phyloP scores from a whole-genome alignment of 1,140 invertebrate genomes.

The Drosophila funebris region DNA sequence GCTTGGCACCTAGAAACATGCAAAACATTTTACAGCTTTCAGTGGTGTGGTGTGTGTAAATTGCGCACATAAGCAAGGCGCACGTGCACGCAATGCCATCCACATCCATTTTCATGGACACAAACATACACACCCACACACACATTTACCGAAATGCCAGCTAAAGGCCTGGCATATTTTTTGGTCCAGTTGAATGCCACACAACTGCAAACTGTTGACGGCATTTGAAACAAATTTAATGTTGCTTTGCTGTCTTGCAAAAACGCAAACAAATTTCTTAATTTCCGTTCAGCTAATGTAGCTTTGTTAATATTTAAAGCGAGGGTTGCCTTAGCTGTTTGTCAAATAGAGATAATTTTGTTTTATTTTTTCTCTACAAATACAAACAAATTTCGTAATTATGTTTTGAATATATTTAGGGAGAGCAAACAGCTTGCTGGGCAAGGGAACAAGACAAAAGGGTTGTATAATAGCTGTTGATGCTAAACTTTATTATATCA shows the following conservation, averaged over 20 bases:
- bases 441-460: too few species aligned
- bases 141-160: background rate
- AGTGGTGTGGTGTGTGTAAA: constrained; percentile 20
- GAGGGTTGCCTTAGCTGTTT: background rate
- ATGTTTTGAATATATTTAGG: too few species aligned
- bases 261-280: constrained; percentile 2
- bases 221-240: constrained; percentile 39
- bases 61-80: constrained; percentile 34
- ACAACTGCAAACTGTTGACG: constrained; percentile 11
- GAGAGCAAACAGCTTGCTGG: too few species aligned
- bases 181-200: constrained; percentile 30
- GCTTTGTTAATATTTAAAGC: background rate
- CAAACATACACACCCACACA: constrained; percentile 8
- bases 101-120: constrained; percentile 22
- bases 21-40: constrained; percentile 58
- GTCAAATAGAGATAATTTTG: too few species aligned
- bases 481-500: too few species aligned
- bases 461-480: too few species aligned
- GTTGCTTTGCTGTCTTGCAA: constrained; percentile 9
- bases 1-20: constrained; percentile 46
- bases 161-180: constrained; percentile 21
- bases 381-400: too few species aligned
- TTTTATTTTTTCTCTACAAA: too few species aligned
- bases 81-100: constrained; percentile 65
- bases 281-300: background rate